Percentiles rank a stretch among this genome's conserved stretches.
These are phyloP conservation scores for Ormyrus thymus DNA, from an alignment of 2,888 invertebrate species.

Conservation along the genomic window DNA sequence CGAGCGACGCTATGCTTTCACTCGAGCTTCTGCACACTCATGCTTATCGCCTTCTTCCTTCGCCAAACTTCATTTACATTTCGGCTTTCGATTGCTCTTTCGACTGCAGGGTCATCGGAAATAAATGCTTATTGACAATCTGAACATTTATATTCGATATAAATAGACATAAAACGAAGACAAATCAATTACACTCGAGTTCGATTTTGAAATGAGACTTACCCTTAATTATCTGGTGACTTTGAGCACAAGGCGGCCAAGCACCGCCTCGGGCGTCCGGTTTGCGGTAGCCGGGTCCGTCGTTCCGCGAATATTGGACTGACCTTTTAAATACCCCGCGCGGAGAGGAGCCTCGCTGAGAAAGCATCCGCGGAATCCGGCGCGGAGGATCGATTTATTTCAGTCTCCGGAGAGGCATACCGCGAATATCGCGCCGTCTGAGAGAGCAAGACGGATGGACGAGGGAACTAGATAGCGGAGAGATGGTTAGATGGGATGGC, in stretches of 20 bases:
- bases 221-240: too few species aligned
- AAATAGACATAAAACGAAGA: too few species aligned
- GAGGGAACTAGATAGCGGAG: neutral
- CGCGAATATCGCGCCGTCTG: conserved; percentile 25
- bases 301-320: neutral
- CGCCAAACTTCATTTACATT: neutral
- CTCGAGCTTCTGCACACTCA: conserved; percentile 28
- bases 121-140: too few species aligned
- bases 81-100: neutral
- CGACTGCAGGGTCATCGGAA: too few species aligned
- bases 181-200: too few species aligned
- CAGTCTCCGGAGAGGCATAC: conserved; percentile 30
- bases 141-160: too few species aligned
- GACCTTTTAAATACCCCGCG: conserved; percentile 33
- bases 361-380: conserved; percentile 47
- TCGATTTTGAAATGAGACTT: too few species aligned
- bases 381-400: conserved; percentile 47
- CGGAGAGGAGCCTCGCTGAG: neutral
- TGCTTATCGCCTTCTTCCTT: neutral
- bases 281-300: neutral
- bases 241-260: too few species aligned
- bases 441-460: conserved; percentile 14
- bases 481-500: too few species aligned
- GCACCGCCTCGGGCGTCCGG: neutral
- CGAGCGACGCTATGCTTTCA: conserved; percentile 27